Base-by-base conservation (phyloP, 1,140 invertebrate genomes). In the Hypothenemus hampei region DNA sequence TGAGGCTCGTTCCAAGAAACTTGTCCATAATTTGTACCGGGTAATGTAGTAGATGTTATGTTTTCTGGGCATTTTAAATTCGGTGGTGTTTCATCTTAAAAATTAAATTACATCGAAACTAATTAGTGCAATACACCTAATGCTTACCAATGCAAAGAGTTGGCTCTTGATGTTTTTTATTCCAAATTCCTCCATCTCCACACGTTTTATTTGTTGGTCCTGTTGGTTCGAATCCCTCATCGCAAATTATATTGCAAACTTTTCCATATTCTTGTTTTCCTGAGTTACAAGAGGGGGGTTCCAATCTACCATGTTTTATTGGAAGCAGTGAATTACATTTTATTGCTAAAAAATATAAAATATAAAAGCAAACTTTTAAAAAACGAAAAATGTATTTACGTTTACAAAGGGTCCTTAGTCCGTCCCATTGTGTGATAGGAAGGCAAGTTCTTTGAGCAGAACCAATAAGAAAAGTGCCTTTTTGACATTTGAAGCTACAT, bases 361-460 rank as follows among this genome's bases (percentile, higher is more conserved):
- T 31, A 31, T n/a, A n/a, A n/a, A n/a, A n/a, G n/a, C n/a, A n/a
- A n/a, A 8, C 24, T 19, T 3, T 18, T 8, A 31, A 31, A 31
- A 31, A 31, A 3, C 26, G 3, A 11, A 31, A 31, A 31, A 31
- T 11, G 13, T 1, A 11, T 31, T 73, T 73, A 85, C 84, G 77
- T 76, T 81, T 81, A 62, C 85, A 87, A 29, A 77, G 73, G 0
- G 80, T 78, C 39, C 78, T 77, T 2, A 86, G 71, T 2, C 85
- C 85, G 54, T 83, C 81, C 85, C 85, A 87, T 48, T 78, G 74
- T 0, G 82, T 78, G 15, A 85, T 74, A 1, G 84, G 83, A 18
- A 87, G 68, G 64, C 85, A 87, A 15, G 78, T 81, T 18, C 84
- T 67, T 56, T 77, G 76, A 51, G 74, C 74, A n/a, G 83, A 85